Conservation (phyloP, 2,113 vertebrate species). For the Hemiprocne comata region DNA sequence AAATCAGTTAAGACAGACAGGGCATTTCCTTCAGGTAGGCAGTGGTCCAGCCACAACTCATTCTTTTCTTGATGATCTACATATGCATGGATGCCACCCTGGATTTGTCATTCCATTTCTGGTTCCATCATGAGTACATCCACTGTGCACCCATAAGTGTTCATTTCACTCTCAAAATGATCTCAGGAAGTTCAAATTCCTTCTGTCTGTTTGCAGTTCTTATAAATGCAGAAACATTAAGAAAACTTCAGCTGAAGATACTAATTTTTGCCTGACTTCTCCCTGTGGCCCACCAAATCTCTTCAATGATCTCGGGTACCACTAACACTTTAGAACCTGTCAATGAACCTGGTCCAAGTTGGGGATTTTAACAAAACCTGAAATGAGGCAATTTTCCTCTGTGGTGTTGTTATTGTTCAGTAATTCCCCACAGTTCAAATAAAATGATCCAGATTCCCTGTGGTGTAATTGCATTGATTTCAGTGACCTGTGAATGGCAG, state of each 20-base stretch:
- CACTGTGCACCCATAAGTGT: neutral
- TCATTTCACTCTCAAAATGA: neutral
- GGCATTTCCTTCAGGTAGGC: neutral
- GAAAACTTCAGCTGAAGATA: neutral
- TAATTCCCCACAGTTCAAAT: slow-evolving; percentile 7
- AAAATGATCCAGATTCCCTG: neutral
- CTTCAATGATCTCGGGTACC: neutral
- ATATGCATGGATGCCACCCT: neutral
- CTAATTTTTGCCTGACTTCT: neutral
- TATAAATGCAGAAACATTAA: neutral
- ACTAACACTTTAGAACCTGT: neutral
- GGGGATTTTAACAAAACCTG: neutral
- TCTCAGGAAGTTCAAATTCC: neutral
- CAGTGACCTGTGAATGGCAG: slow-evolving; percentile 55
- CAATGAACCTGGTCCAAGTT: neutral
- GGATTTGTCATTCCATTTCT: neutral
- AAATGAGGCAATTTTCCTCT: neutral
- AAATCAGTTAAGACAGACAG: neutral
- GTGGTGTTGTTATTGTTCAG: neutral
- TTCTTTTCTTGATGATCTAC: neutral
- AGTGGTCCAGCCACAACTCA: neutral
- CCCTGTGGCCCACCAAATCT: neutral
- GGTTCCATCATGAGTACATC: neutral
- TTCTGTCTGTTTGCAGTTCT: neutral
- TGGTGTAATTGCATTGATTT: slow-evolving; percentile 23